Percentiles rank a stretch among this genome's conserved stretches.
These are phyloP conservation scores for Gephyroberyx darwinii DNA, from an alignment of 2,797 vertebrate genomes.

Conservation along the genomic window DNA sequence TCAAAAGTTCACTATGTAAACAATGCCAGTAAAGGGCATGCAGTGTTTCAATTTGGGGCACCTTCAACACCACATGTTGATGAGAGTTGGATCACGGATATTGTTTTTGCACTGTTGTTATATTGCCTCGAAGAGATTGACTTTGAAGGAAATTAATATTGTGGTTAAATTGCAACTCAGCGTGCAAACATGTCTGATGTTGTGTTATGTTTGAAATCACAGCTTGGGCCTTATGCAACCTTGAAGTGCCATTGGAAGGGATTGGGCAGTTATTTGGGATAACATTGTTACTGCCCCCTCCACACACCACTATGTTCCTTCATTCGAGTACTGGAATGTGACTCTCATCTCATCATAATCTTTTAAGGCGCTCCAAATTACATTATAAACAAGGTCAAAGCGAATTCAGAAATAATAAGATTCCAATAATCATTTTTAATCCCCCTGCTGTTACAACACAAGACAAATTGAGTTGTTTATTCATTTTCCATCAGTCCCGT, in stretches of 20 bases:
- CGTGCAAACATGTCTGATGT: conserved; percentile 9
- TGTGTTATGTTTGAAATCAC: conserved; percentile 14
- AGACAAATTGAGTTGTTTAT: conserved; percentile 62
- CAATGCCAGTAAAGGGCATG: no score
- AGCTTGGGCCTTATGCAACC: conserved; percentile 45
- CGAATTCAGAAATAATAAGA: conserved; percentile 71
- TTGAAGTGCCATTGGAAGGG: conserved; percentile 57
- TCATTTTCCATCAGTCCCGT: conserved; percentile 52
- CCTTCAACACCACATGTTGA: no score
- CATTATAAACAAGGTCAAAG: conserved; percentile 76
- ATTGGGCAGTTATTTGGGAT: conserved; percentile 50
- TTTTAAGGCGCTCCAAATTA: conserved; percentile 73
- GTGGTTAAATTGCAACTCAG: no score
- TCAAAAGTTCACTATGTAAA: no score
- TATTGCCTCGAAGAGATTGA: no score
- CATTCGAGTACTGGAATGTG: conserved; percentile 57
- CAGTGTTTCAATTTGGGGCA: no score
- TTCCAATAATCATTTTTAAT: conserved; percentile 72
- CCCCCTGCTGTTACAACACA: conserved; percentile 52
- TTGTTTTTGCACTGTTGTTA: no score
- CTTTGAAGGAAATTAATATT: no score
- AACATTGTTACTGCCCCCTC: conserved; percentile 26
- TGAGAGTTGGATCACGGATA: no score
- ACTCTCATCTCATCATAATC: conserved; percentile 74
- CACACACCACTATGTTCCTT: conserved; percentile 44